Evolutionary conservation across 2,888 invertebrate genomes (phyloP).

Genomic region (Chrysina gloriosa): DNA sequence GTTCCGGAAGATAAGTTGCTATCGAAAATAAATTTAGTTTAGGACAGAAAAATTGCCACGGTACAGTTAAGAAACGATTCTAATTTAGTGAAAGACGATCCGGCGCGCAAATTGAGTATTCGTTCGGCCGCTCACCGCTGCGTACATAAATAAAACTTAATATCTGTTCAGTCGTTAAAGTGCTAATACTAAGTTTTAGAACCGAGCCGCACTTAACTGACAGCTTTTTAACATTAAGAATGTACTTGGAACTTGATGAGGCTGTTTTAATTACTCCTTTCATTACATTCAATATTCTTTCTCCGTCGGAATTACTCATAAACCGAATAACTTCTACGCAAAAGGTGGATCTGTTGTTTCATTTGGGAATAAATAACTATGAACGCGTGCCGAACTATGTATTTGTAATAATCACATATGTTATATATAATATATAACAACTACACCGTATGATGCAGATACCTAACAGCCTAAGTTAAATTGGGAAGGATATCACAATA

Average conservation of each 20-base stretch:
- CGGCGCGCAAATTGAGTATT: not conserved
- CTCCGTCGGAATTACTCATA: slow-evolving; percentile 3
- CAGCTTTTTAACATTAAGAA: slow-evolving; percentile 23
- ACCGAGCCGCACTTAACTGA: slow-evolving; percentile 10
- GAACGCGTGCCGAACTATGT: too few relatives aligned
- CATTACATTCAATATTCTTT: slow-evolving; percentile 11
- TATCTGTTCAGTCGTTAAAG: slow-evolving; percentile 33
- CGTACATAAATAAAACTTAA: slow-evolving; percentile 29
- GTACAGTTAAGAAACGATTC: slow-evolving; percentile 25
- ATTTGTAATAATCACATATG: too few relatives aligned
- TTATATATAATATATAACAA: too few relatives aligned
- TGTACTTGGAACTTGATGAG: slow-evolving; percentile 29
- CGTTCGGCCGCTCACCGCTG: not conserved
- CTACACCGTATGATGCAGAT: too few relatives aligned
- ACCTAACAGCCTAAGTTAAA: too few relatives aligned
- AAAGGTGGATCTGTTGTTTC: not conserved
- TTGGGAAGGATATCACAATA: too few relatives aligned
- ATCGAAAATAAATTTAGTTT: slow-evolving; percentile 24
- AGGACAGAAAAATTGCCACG: not conserved
- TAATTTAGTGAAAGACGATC: slow-evolving; percentile 15
- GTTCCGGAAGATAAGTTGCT: slow-evolving; percentile 14
- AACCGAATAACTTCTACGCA: not conserved
- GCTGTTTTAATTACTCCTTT: slow-evolving; percentile 30
- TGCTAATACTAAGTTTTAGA: slow-evolving; percentile 26
- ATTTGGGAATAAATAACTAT: too few relatives aligned